These are phyloP conservation scores for Leptocoma aspasia DNA, from an alignment of 2,113 vertebrate species.

Conservation along the genomic window DNA sequence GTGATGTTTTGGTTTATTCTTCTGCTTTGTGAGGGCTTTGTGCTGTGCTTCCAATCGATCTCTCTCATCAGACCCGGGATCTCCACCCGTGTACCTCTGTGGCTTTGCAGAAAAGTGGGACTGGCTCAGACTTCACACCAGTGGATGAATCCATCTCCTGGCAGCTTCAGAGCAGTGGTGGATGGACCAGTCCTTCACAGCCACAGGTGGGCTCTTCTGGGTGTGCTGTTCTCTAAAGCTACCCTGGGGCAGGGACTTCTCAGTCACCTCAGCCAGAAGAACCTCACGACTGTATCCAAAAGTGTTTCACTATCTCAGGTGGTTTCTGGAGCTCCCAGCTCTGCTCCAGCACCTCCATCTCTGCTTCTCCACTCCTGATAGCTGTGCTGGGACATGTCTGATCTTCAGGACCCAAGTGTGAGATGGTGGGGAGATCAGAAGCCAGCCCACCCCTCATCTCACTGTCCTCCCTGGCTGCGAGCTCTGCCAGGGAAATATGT, in stretches of 20 bases:
- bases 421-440: background rate
- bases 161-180: background rate
- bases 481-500: background rate
- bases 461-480: accelerated
- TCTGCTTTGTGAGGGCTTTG: background rate
- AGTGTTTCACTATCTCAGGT: background rate
- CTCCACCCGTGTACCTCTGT: accelerated
- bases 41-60: background rate
- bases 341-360: background rate
- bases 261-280: background rate
- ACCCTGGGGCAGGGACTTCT: background rate
- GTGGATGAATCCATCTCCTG: background rate
- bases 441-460: background rate
- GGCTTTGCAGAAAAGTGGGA: background rate
- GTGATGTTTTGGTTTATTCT: background rate
- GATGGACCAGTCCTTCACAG: background rate
- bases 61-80: background rate
- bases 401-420: background rate
- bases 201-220: background rate
- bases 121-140: background rate
- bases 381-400: background rate
- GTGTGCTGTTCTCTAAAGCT: background rate
- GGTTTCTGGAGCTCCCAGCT: background rate
- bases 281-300: background rate
- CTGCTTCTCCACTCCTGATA: background rate